Conservation (phyloP, 2,888 invertebrate species). For the Zele albiditarsus region DNA sequence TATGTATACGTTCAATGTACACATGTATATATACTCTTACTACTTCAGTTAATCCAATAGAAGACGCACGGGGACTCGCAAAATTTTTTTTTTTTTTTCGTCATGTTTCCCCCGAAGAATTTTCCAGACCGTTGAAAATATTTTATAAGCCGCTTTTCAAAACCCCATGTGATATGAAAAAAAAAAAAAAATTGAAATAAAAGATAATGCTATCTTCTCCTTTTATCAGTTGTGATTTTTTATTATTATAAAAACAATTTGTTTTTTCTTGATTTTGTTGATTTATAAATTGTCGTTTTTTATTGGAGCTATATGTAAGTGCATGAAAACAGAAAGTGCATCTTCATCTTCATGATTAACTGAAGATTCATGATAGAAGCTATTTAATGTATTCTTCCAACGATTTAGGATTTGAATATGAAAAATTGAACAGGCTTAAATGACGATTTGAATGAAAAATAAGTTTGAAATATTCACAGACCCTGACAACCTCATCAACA, state of each 20-base stretch:
- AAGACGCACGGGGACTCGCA: slow-evolving; percentile 44
- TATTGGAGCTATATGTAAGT: not conserved
- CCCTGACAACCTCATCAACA: no score
- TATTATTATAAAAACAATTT: not conserved
- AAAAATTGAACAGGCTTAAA: no score
- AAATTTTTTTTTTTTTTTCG: slow-evolving; percentile 37
- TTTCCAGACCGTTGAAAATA: slow-evolving; percentile 7
- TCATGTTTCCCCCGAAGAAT: slow-evolving; percentile 32
- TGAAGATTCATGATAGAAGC: no score
- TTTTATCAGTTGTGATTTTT: not conserved
- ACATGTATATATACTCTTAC: not conserved
- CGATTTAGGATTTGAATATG: no score
- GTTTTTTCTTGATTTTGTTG: not conserved
- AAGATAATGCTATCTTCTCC: not conserved
- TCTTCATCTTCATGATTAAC: no score
- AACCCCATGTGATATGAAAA: not conserved
- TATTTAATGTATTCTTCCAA: no score
- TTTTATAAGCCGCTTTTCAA: not conserved
- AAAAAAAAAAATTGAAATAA: not conserved
- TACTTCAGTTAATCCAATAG: slow-evolving; percentile 47
- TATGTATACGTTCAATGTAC: not conserved
- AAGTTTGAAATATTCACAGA: no score
- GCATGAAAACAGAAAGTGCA: no score
- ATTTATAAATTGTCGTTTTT: not conserved
- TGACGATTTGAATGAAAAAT: no score